Evolutionary conservation across 2,797 vertebrate species (phyloP).

Genomic region (Danio tinwini): DNA sequence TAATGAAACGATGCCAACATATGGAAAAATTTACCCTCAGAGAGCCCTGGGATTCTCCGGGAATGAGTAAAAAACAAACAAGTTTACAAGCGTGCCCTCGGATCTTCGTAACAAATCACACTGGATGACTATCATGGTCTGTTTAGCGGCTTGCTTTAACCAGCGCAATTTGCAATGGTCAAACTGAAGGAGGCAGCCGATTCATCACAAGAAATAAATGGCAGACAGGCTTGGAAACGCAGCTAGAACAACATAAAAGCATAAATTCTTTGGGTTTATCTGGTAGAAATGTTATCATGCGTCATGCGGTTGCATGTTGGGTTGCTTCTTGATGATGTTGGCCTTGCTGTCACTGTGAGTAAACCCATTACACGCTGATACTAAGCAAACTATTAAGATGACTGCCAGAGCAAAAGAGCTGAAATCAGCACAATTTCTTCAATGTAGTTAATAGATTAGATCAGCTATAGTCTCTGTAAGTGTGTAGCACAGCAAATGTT

Average conservation of each 20-base stretch:
- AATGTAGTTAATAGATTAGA: neutral
- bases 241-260: neutral
- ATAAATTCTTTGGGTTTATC: neutral
- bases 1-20: constrained; percentile 6
- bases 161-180: neutral
- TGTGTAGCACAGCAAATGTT: neutral
- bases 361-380: neutral
- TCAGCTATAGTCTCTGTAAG: neutral
- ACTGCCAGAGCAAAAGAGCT: neutral
- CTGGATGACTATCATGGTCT: neutral
- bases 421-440: neutral
- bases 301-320: too few relatives aligned
- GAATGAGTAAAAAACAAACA: constrained; percentile 25
- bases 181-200: neutral
- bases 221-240: neutral
- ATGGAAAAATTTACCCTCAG: constrained; percentile 2
- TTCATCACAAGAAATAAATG: neutral
- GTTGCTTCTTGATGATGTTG: neutral
- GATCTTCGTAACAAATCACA: constrained; percentile 16
- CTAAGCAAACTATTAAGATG: neutral
- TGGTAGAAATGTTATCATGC: neutral
- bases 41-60: neutral
- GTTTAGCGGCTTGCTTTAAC: neutral
- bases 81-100: neutral
- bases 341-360: neutral